Base-by-base conservation (phyloP, 2,888 invertebrate species). In the Heliconius erato region DNA sequence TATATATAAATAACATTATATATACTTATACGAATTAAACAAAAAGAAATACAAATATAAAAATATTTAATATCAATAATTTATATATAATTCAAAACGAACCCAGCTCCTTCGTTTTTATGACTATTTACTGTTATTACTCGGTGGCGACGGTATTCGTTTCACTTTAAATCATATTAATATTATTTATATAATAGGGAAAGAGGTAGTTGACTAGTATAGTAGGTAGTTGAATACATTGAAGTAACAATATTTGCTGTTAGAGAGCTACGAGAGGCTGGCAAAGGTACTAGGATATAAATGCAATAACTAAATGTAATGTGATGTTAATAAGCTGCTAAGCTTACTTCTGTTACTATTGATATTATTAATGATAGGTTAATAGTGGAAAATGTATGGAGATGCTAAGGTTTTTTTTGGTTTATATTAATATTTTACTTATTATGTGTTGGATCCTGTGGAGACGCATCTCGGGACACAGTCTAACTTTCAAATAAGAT, bases 71-170 rank as follows among this genome's bases (percentile, higher is more conserved):
- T 40, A 23, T n/a, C 12, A 32, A 32, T 32, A 32, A 32, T 32
- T 32, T 32, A 32, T 32, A 32, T 32, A 32, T 32, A 32, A 32
- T 32, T 59, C 35, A 40, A 63, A 35, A n/a, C 6, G 16, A 76
- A 63, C n/a, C 35, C 26, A 35, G 76, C 63, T 76, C 54, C 35
- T 76, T 59, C 35, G 35, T 63, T 63, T 63, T 76, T 32, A 63
- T 76, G 32, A 76, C 71, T 71, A 78, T 78, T 81, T 81, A 81
- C 68, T 63, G 32, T 81, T 81, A 81, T 71, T 81, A 32, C 63
- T 77, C 63, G 28, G 69, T 59, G 54, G 81, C 77, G 44, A 71
- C n/a, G 76, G 63, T 23, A 65, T 77, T 81, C 59, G 28, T 77
- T 28, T 63, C 11, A n/a, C 32, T 40, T 32, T 63, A 69, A 76